A percentile compares a stretch with the other conserved stretches of the same genome.
Conservation (phyloP, 1,140 invertebrate genomes). For the Cheumatopsyche charites region DNA sequence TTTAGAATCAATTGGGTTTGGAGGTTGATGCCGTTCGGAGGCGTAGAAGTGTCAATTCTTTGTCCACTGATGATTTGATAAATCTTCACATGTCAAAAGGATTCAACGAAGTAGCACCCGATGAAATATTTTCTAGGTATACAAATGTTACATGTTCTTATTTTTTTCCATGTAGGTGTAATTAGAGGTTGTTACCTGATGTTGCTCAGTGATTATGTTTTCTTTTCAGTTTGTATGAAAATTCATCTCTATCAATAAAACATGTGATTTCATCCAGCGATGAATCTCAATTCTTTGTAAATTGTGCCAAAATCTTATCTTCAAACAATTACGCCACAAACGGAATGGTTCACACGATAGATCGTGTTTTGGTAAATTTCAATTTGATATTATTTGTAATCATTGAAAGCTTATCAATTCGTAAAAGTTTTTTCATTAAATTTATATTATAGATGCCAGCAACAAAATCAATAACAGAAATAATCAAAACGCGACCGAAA, state of each 20-base stretch:
- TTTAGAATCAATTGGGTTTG: slow-evolving; percentile 31
- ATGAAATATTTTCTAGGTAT: slow-evolving; percentile 27
- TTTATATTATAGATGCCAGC: slow-evolving; percentile 20
- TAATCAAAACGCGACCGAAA: slow-evolving; percentile 8
- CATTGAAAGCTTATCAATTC: not conserved
- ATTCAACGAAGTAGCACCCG: slow-evolving; percentile 27
- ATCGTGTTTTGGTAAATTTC: slow-evolving; percentile 38
- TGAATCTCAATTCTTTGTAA: slow-evolving; percentile 30
- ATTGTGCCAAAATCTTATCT: slow-evolving; percentile 34
- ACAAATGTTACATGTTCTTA: not conserved
- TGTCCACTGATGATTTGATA: slow-evolving; percentile 2
- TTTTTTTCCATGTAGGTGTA: not conserved
- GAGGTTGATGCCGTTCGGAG: not conserved
- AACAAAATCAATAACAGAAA: slow-evolving; percentile 25
- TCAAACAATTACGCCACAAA: slow-evolving; percentile 32
- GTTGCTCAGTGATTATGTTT: not conserved
- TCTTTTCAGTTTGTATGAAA: slow-evolving; percentile 33
- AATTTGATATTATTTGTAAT: not conserved
- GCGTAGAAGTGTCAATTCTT: not conserved
- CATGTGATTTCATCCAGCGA: not conserved
- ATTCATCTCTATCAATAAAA: slow-evolving; percentile 25
- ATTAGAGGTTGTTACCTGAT: not conserved
- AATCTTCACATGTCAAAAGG: slow-evolving; percentile 30
- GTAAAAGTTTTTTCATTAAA: not conserved
- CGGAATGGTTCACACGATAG: slow-evolving; percentile 38